Conservation (phyloP, 53 echinoderm and acorn worm species). For the Mesocentrotus franciscanus region DNA sequence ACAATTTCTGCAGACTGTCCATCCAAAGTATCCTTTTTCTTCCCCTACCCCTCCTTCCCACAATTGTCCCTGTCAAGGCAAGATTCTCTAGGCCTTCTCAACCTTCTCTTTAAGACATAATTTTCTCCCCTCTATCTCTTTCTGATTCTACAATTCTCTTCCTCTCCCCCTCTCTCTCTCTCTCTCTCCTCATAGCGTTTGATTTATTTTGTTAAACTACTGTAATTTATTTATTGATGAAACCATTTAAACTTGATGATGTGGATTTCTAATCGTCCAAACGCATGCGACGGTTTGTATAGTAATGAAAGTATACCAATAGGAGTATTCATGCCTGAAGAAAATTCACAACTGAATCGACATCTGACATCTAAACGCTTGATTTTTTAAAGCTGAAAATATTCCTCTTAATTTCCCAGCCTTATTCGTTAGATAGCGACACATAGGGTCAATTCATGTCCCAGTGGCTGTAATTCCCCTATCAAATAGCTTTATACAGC, state of each 20-base stretch:
- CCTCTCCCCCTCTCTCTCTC: not conserved
- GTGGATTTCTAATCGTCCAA: not conserved
- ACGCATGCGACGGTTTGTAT: not conserved
- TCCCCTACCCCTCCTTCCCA: too few species aligned
- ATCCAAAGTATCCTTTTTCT: too few species aligned
- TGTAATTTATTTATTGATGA: too few species aligned
- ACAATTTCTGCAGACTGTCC: too few species aligned
- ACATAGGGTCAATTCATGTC: too few species aligned
- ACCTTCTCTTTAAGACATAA: too few species aligned
- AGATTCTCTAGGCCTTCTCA: too few species aligned
- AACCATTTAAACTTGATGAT: not conserved
- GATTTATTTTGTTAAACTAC: not conserved
- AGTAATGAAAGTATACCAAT: not conserved
- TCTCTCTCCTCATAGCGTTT: not conserved
- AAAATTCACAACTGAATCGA: not conserved
- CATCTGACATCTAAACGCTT: not conserved
- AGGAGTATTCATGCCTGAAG: not conserved
- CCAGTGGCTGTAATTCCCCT: too few species aligned
- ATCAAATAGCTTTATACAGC: too few species aligned
- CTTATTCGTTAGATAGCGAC: too few species aligned
- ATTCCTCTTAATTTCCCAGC: not conserved
- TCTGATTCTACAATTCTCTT: not conserved
- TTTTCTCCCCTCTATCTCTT: not conserved
- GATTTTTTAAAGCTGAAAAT: not conserved
- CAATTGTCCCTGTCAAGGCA: too few species aligned